phyloP scores from a whole-genome alignment of 2,888 invertebrate genomes.

The Tenodera sinensis region DNA sequence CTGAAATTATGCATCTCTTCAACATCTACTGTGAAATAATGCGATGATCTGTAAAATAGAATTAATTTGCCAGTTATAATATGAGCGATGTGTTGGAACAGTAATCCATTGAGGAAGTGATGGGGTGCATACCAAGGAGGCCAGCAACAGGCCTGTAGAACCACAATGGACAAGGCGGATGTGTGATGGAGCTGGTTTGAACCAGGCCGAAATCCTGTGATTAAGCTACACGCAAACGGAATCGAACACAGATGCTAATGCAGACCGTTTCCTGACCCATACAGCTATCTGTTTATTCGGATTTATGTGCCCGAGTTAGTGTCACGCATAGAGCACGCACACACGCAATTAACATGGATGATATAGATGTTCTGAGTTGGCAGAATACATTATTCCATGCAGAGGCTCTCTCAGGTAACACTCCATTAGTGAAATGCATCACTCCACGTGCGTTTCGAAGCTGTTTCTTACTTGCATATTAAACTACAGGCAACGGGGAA shows the following conservation, averaged over 20 bases:
- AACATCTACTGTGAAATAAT: no score
- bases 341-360: not conserved
- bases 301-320: not conserved
- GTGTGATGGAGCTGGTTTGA: not conserved
- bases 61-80: no score
- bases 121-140: no score
- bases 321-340: not conserved
- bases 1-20: no score
- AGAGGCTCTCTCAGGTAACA: not conserved
- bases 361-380: not conserved
- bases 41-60: no score
- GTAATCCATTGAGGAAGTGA: no score
- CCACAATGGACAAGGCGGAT: not conserved
- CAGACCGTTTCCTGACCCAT: not conserved
- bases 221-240: not conserved
- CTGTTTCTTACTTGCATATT: not conserved
- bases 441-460: not conserved
- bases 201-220: not conserved
- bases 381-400: not conserved
- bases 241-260: not conserved
- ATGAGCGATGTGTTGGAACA: no score
- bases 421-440: not conserved
- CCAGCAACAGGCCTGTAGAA: not conserved
- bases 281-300: not conserved
- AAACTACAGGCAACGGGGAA: not conserved